Percentiles rank a stretch among this genome's conserved stretches.
Evolutionary conservation across 2,797 vertebrate genomes (phyloP).

Genomic region (Tokudaia tokunoshimensis): DNA sequence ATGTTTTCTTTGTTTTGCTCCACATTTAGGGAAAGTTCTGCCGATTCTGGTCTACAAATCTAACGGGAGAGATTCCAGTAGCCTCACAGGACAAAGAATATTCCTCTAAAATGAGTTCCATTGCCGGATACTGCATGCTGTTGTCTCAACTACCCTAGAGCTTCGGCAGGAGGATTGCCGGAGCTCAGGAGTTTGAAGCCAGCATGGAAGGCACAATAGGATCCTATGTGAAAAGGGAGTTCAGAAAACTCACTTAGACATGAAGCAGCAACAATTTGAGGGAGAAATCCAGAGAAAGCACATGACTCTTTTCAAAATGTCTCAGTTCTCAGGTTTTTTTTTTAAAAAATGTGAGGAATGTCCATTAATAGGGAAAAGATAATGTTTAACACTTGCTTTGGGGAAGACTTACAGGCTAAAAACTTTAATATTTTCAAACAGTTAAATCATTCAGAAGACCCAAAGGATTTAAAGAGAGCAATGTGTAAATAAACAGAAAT

Average conservation of each 20-base stretch:
- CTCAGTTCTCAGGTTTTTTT: neutral
- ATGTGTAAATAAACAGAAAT: neutral
- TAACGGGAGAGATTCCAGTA: neutral
- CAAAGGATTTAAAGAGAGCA: neutral
- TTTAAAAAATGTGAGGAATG: neutral
- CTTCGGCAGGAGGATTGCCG: too few relatives aligned
- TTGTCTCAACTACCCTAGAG: neutral
- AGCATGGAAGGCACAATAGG: neutral
- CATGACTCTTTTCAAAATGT: neutral
- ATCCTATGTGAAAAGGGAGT: neutral
- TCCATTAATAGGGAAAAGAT: neutral
- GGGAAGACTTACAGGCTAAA: neutral
- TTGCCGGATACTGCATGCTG: neutral
- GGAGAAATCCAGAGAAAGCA: neutral
- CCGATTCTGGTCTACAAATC: neutral
- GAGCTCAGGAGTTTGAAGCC: neutral
- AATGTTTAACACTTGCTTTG: neutral
- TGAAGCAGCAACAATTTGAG: neutral
- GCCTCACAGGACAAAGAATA: neutral
- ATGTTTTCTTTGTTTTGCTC: neutral
- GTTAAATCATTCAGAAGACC: neutral
- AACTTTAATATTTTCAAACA: neutral
- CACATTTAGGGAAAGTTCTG: neutral
- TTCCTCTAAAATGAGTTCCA: neutral
- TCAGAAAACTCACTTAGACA: neutral